Conservation (phyloP, 1,140 invertebrate species). For the Delia radicum region DNA sequence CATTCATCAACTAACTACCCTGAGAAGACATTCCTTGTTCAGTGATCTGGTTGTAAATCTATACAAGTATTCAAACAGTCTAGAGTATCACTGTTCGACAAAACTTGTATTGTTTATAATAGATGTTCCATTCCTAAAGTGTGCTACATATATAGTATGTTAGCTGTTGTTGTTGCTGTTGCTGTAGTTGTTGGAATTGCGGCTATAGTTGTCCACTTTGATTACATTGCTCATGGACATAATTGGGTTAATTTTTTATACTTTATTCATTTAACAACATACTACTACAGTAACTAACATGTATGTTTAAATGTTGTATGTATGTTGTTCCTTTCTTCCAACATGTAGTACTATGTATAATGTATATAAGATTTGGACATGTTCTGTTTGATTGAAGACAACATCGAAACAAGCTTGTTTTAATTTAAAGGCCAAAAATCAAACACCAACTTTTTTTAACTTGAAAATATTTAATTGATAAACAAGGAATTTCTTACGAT, state of each 20-base stretch:
- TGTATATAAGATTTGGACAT: background rate
- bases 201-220: slow-evolving; percentile 1
- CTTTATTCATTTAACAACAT: background rate
- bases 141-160: background rate
- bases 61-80: background rate
- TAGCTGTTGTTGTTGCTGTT: background rate
- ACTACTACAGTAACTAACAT: background rate
- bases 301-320: background rate
- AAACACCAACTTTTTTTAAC: background rate
- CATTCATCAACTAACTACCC: too few species aligned
- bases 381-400: slow-evolving; percentile 1
- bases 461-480: background rate
- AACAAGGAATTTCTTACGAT: background rate
- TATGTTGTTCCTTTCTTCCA: background rate
- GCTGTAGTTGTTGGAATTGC: background rate
- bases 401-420: background rate
- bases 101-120: background rate
- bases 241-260: slow-evolving; percentile 20
- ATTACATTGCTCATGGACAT: slow-evolving; percentile 18
- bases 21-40: too few species aligned
- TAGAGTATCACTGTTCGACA: background rate
- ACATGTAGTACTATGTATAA: too few species aligned
- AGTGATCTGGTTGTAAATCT: background rate
- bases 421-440: background rate
- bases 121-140: background rate